Percentiles rank a stretch among this genome's conserved stretches.
Conservation (phyloP, 2,113 vertebrate genomes). For the Columba janthina region DNA sequence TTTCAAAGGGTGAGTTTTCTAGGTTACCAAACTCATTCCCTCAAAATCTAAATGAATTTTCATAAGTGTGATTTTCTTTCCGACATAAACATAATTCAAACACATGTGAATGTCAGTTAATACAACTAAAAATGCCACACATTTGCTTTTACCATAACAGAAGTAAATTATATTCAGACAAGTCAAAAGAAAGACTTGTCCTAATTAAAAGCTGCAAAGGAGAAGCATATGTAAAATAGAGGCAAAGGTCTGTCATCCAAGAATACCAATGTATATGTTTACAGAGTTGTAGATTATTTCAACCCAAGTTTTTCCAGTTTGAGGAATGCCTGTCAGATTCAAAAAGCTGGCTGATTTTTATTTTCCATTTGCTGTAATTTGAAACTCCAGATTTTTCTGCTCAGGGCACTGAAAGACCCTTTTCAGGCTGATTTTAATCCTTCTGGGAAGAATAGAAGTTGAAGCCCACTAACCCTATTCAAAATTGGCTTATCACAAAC, state of each 20-base stretch:
- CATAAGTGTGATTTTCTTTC: background rate
- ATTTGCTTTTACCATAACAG: background rate
- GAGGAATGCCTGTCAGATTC: background rate
- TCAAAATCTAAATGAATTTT: background rate
- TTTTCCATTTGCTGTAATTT: background rate
- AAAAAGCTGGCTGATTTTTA: background rate
- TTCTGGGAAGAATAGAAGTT: background rate
- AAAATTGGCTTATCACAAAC: background rate
- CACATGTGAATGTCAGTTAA: background rate
- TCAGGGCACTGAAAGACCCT: background rate
- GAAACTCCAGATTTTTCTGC: background rate
- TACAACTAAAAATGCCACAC: background rate
- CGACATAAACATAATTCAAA: background rate
- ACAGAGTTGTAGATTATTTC: background rate
- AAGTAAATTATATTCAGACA: background rate
- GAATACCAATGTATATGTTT: background rate
- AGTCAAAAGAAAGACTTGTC: background rate
- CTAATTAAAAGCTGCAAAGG: background rate
- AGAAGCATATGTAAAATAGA: fast-evolving
- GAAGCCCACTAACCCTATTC: background rate
- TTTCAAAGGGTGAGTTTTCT: background rate
- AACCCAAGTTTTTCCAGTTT: background rate
- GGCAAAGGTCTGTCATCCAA: background rate
- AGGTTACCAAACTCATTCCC: background rate
- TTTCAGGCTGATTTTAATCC: background rate